Percentiles rank a stretch among this genome's conserved stretches.
These are phyloP conservation scores for Drosophila longiperda DNA, from an alignment of 2,888 invertebrate species.

Conservation along the genomic window DNA sequence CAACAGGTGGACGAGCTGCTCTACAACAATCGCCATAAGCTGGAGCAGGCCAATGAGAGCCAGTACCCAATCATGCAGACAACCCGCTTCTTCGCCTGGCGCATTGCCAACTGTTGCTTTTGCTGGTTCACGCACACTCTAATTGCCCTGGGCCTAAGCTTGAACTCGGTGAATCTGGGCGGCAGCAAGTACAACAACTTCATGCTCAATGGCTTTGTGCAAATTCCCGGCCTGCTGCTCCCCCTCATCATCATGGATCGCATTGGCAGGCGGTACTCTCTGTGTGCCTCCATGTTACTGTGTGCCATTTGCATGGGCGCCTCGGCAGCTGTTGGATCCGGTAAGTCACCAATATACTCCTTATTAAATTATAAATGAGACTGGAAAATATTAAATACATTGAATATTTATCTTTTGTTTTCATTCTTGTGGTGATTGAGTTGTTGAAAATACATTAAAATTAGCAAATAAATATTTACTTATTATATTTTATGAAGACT, in stretches of 20 bases:
- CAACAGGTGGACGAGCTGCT: slow-evolving; percentile 67
- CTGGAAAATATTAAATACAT: not conserved
- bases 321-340: slow-evolving; percentile 74
- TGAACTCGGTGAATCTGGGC: slow-evolving; percentile 90
- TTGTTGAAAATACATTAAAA: not conserved
- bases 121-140: slow-evolving; percentile 92
- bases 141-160: slow-evolving; percentile 92
- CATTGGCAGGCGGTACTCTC: slow-evolving; percentile 88
- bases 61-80: slow-evolving; percentile 75
- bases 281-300: slow-evolving; percentile 87
- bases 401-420: not conserved
- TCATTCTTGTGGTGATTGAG: not conserved
- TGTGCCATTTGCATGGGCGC: slow-evolving; percentile 86
- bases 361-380: not conserved
- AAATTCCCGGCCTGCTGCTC: slow-evolving; percentile 90
- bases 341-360: slow-evolving; percentile 42
- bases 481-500: not conserved
- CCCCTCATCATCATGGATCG: slow-evolving; percentile 88
- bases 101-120: slow-evolving; percentile 88
- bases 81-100: slow-evolving; percentile 66
- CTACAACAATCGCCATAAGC: slow-evolving; percentile 63
- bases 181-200: slow-evolving; percentile 92
- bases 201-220: slow-evolving; percentile 86
- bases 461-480: not conserved
- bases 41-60: slow-evolving; percentile 68